Conservation (phyloP, 2,888 invertebrate species). For the Blastobasis adustella region DNA sequence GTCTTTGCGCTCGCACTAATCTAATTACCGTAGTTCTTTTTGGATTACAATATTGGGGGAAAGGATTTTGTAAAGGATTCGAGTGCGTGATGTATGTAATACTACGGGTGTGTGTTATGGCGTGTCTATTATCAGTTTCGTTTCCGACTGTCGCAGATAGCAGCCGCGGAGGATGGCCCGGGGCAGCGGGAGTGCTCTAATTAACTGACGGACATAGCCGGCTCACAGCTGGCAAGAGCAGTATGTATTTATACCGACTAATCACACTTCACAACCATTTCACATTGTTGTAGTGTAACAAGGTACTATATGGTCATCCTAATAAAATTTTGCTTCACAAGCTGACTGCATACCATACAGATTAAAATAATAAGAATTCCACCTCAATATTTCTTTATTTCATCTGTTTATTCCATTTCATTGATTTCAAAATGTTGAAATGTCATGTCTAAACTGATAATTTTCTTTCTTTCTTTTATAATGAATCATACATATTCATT, state of each 20-base stretch:
- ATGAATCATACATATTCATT: too few species aligned
- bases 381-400: too few species aligned
- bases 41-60: constrained; percentile 1
- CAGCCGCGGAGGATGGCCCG: constrained; percentile 66
- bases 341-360: too few species aligned
- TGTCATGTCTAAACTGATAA: too few species aligned
- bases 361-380: too few species aligned
- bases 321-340: too few species aligned
- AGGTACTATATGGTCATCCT: too few species aligned
- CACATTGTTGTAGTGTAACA: too few species aligned
- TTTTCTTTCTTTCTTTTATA: too few species aligned
- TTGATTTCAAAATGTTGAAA: too few species aligned
- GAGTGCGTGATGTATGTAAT: constrained; percentile 14
- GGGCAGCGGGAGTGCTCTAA: constrained; percentile 53
- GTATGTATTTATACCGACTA: constrained; percentile 32
- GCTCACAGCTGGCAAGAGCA: constrained; percentile 68
- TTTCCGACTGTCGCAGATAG: constrained; percentile 72
- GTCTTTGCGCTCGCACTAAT: constrained; percentile 14
- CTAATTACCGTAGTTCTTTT: constrained; percentile 7
- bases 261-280: too few species aligned
- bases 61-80: neutral
- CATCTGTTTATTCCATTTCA: too few species aligned
- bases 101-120: constrained; percentile 26
- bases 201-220: constrained; percentile 71
- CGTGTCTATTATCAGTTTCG: constrained; percentile 61